Percentiles rank a stretch among this genome's conserved stretches.
These are phyloP conservation scores for Scyliorhinus canicula DNA, from an alignment of 2,797 vertebrate species.

Conservation along the genomic window DNA sequence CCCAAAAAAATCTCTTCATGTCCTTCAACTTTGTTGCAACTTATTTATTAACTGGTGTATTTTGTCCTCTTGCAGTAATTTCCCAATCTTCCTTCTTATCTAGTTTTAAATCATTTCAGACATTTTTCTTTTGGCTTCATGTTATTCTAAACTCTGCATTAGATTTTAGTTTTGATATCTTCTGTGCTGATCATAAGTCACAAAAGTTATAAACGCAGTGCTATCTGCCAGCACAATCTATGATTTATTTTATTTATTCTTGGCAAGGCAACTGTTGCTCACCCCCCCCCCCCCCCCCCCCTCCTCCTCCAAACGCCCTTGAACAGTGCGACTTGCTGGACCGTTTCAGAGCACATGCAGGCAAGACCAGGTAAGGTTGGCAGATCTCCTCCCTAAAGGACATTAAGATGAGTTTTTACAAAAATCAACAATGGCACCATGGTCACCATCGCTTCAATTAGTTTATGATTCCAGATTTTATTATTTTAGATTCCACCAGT, in stretches of 20 bases:
- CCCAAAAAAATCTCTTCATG: not conserved
- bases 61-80: not conserved
- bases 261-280: too few species aligned
- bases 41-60: not conserved
- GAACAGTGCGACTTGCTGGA: too few species aligned
- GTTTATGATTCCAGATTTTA: too few species aligned
- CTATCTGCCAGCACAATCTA: not conserved
- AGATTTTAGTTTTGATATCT: not conserved
- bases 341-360: too few species aligned
- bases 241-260: not conserved
- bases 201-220: not conserved
- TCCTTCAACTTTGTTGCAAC: not conserved
- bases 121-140: not conserved
- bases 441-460: too few species aligned
- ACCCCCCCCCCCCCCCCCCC: too few species aligned
- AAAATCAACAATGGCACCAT: too few species aligned
- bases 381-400: too few species aligned
- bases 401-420: too few species aligned
- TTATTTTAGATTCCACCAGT: too few species aligned
- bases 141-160: not conserved
- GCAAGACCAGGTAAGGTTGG: too few species aligned
- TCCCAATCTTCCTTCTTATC: not conserved
- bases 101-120: not conserved
- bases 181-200: not conserved
- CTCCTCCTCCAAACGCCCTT: too few species aligned